Evolutionary conservation across 2,113 vertebrate genomes (phyloP), one percentile per base, ranked within the genome.

Genomic region (Aplodontia rufa): DNA sequence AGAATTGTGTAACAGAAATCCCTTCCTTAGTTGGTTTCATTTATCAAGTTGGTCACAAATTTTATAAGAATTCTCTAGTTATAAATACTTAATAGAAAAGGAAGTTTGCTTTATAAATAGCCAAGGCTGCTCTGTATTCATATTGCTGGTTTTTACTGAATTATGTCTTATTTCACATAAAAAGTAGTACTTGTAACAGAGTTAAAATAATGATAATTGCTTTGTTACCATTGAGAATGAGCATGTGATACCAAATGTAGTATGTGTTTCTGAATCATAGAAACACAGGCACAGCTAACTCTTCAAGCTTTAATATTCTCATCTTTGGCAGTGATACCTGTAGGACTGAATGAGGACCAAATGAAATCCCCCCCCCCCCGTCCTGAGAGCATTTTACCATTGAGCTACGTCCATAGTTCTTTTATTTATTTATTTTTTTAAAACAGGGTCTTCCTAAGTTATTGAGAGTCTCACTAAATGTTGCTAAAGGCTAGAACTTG

Each of bases 1-100:
- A 35, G 94, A 94, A 94, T 76, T 72, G 78, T 97, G 49, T 93
- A 95, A 68, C 82, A 82, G 93, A 95, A 97, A 97, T 97, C 88
- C 97, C 93, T 91, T 74, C 95, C 86, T 97, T 91, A 94, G 45
- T 42, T 85, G 55, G 91, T 96, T 96, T 95, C 2, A 89, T 97
- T 94, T 96, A 87, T 94, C 90, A 91, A 78, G 76, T 91, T 87
- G 81, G 42, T 96, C 88, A 96, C 85, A 97, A 35, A 87, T 93
- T 90, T 89, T 90, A 78, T 66, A 85, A 87, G 71, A 84, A 89
- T 94, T 88, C 32, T 85, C 47, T 84, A 90, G 42, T 88, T 93
- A 30, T 87, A 66, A 79, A 93, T 91, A 83, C 86, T 72, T 92
- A 53, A 89, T 86, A 76, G 60, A 87, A 90, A 92, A 85, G 6